A percentile compares a stretch with the other conserved stretches of the same genome.
phyloP scores from a whole-genome alignment of 2,888 invertebrate genomes.

The Atethmia centrago region DNA sequence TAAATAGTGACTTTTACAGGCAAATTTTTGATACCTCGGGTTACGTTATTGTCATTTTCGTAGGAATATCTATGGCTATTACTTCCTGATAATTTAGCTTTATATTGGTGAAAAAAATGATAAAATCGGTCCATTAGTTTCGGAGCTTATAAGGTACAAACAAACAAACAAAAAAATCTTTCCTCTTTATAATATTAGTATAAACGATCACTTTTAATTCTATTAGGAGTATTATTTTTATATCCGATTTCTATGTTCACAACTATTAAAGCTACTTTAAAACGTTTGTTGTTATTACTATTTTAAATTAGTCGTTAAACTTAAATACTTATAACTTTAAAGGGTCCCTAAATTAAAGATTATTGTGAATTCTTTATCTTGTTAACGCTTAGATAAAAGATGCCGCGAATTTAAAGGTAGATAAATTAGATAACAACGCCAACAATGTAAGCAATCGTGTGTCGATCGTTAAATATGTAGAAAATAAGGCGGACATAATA shows the following conservation, averaged over 20 bases:
- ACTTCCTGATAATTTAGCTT: no score
- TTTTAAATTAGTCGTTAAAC: conserved; percentile 9
- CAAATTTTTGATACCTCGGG: no score
- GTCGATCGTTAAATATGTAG: conserved; percentile 34
- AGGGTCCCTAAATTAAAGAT: conserved; percentile 25
- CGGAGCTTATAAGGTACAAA: no score
- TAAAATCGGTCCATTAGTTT: no score
- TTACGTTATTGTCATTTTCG: no score
- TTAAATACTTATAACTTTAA: background rate
- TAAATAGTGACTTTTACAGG: no score
- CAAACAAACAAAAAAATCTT: no score
- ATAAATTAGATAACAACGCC: conserved; percentile 24
- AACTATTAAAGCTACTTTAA: conserved; percentile 22
- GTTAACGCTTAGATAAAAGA: conserved; percentile 3
- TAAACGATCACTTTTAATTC: conserved; percentile 67
- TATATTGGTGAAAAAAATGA: no score
- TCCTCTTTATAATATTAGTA: no score
- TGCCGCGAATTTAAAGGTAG: conserved; percentile 16
- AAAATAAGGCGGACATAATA: conserved; percentile 41
- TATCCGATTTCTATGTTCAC: conserved; percentile 6
- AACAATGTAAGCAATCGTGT: conserved; percentile 36
- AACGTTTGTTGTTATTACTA: conserved; percentile 5
- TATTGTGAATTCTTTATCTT: conserved; percentile 19
- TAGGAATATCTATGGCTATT: no score
- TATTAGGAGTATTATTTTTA: conserved; percentile 57